phyloP scores from a whole-genome alignment of 2,888 invertebrate species.

The Eutolmus rufibarbis region DNA sequence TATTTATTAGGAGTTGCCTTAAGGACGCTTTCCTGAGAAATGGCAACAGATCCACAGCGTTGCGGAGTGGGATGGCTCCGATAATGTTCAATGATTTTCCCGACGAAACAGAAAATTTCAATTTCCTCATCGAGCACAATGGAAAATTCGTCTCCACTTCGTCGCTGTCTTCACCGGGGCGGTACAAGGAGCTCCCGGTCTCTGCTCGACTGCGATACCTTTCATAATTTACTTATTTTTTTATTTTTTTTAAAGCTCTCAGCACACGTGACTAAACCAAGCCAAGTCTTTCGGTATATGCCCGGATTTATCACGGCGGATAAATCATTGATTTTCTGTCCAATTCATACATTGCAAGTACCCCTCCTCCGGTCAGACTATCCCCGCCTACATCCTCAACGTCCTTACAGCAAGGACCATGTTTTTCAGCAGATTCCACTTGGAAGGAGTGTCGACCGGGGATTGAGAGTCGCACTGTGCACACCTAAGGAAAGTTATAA shows the following conservation, averaged over 20 bases:
- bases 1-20: background rate
- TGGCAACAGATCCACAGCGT: background rate
- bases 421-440: background rate
- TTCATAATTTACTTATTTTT: background rate
- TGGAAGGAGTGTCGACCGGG: background rate
- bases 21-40: background rate
- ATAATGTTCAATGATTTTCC: background rate
- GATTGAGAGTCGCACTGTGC: background rate
- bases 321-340: slow-evolving; percentile 29
- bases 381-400: background rate
- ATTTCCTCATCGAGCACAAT: background rate
- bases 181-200: background rate
- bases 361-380: background rate
- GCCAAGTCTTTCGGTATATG: background rate
- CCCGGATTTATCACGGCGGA: background rate
- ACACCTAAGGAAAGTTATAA: background rate
- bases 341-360: slow-evolving; percentile 1
- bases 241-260: background rate
- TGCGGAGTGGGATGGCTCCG: background rate
- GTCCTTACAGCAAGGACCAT: background rate
- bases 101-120: background rate
- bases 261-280: slow-evolving; percentile 1
- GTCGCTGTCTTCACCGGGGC: background rate
- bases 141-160: background rate
- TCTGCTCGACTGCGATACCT: background rate